Conservation (phyloP, 2,888 invertebrate species). For the Latrodectus elegans region DNA sequence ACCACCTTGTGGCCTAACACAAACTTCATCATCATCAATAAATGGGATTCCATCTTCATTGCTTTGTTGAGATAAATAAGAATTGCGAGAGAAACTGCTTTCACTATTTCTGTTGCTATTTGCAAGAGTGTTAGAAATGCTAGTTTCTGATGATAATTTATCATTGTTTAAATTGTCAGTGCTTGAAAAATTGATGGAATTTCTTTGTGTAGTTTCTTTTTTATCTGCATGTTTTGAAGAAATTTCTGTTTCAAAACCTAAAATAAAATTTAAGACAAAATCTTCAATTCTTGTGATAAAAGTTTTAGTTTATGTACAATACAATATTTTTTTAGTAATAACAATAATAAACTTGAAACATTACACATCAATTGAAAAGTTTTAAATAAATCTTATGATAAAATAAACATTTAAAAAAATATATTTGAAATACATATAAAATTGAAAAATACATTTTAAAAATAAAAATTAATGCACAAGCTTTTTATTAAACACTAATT, state of each 20-base stretch:
- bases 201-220: too few relatives aligned
- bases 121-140: conserved; percentile 21
- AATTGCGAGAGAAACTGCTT: conserved; percentile 41
- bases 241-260: too few relatives aligned
- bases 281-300: too few relatives aligned
- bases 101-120: conserved; percentile 35
- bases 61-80: conserved; percentile 47
- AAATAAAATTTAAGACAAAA: too few relatives aligned
- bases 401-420: not conserved
- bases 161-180: not conserved
- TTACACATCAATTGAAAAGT: not conserved
- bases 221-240: too few relatives aligned
- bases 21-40: conserved; percentile 62
- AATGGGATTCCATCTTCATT: conserved; percentile 60
- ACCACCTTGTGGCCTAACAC: conserved; percentile 45
- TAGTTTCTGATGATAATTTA: conserved; percentile 21
- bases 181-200: not conserved
- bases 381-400: not conserved
- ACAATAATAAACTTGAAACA: not conserved
- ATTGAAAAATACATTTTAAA: not conserved
- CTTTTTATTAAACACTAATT: too few relatives aligned
- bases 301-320: conserved; percentile 6
- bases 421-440: not conserved
- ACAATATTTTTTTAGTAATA: conserved; percentile 1
- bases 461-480: not conserved